These are phyloP conservation scores for Muntiacus muntjak DNA, from an alignment of 2,113 vertebrate genomes.

Conservation along the genomic window DNA sequence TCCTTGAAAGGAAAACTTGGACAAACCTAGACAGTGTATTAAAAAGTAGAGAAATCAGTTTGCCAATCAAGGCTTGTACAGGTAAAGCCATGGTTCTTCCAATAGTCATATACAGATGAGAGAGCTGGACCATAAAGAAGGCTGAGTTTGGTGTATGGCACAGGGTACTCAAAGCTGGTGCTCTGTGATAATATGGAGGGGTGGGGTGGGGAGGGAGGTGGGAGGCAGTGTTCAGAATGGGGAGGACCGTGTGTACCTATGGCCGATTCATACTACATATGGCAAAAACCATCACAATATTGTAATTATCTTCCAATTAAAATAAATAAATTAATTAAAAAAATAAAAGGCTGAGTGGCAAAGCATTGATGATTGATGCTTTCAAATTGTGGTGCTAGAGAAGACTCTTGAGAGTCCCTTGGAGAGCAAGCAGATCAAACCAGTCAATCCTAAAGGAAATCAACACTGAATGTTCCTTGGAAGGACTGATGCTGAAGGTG, in stretches of 20 bases:
- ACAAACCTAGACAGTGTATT: not conserved
- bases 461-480: not conserved
- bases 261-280: not conserved
- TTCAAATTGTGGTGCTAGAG: not conserved
- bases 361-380: not conserved
- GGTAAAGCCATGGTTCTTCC: not conserved
- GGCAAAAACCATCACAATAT: not conserved
- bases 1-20: not conserved
- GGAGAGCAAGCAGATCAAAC: not conserved
- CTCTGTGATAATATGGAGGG: not conserved
- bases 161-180: not conserved
- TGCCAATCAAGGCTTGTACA: not conserved
- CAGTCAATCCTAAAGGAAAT: not conserved
- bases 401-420: not conserved
- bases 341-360: not conserved
- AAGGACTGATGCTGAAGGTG: not conserved
- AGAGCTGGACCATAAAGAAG: not conserved
- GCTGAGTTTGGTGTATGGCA: not conserved
- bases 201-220: not conserved
- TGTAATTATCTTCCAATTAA: not conserved
- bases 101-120: not conserved
- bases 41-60: not conserved
- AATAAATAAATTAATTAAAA: not conserved
- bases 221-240: not conserved
- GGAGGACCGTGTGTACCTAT: not conserved